Evolutionary conservation across 2,888 invertebrate genomes (phyloP).

Genomic region (Agrilus mali): DNA sequence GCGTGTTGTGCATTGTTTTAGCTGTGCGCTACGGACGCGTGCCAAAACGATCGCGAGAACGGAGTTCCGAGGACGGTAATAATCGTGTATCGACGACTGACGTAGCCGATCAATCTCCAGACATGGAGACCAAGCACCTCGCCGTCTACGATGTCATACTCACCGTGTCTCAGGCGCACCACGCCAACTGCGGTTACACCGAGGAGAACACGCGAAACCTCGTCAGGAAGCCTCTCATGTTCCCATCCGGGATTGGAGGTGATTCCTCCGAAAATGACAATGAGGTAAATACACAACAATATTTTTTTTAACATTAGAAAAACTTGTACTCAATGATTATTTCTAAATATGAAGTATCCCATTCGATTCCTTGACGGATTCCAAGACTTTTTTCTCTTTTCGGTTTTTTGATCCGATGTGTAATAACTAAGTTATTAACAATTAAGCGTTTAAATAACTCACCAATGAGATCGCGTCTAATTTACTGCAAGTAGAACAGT

Average conservation of each 20-base stretch:
- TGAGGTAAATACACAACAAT: too few species aligned
- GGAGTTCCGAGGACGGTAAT: conserved; percentile 44
- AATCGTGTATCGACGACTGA: conserved; percentile 35
- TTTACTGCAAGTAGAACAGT: too few species aligned
- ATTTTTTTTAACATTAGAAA: too few species aligned
- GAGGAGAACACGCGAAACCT: conserved; percentile 67
- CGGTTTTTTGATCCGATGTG: too few species aligned
- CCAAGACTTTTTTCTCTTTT: too few species aligned
- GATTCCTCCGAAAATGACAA: neutral
- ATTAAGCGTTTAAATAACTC: too few species aligned
- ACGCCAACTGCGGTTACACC: conserved; percentile 76
- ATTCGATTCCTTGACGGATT: too few species aligned
- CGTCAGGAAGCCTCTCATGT: conserved; percentile 54
- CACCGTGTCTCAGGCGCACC: conserved; percentile 73
- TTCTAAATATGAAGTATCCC: too few species aligned
- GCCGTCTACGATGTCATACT: conserved; percentile 69
- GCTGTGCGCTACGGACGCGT: conserved; percentile 94
- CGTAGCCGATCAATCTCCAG: conserved; percentile 26
- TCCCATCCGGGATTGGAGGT: conserved; percentile 20
- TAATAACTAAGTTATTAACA: too few species aligned
- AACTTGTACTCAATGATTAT: too few species aligned
- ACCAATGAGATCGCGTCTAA: too few species aligned
- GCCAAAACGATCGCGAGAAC: conserved; percentile 83
- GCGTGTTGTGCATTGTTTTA: conserved; percentile 31
- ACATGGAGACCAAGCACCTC: conserved; percentile 40